A percentile compares a stretch with the other conserved stretches of the same genome.
Evolutionary conservation across 2,113 vertebrate species (phyloP).

Genomic region (Pedionomus torquatus): DNA sequence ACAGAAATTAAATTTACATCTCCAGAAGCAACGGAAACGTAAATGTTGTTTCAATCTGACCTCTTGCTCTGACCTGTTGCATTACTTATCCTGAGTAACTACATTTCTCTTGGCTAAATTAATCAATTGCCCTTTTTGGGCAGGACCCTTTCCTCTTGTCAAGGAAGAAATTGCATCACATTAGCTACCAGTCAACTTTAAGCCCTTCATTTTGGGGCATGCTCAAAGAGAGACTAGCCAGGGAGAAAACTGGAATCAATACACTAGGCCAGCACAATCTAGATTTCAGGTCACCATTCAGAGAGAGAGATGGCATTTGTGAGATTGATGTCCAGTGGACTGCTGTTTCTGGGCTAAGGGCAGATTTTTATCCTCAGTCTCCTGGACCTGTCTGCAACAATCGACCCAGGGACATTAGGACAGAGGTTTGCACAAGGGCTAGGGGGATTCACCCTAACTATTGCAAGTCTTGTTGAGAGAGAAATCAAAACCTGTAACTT

Average conservation of each 20-base stretch:
- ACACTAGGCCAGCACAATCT: constrained; percentile 17
- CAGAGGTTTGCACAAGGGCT: background rate
- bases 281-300: constrained; percentile 24
- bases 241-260: constrained; percentile 32
- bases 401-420: background rate
- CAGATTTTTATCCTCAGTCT: background rate
- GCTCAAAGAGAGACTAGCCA: background rate
- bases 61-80: background rate
- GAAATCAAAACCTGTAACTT: background rate
- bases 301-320: background rate
- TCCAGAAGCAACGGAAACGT: background rate
- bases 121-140: constrained; percentile 25
- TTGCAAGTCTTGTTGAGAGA: background rate
- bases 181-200: constrained; percentile 24
- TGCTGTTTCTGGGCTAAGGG: background rate
- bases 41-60: background rate
- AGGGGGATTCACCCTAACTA: background rate
- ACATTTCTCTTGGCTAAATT: constrained; percentile 38
- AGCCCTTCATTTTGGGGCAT: constrained; percentile 7
- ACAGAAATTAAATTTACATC: constrained; percentile 27
- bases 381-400: background rate
- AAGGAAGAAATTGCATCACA: constrained; percentile 4
- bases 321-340: background rate
- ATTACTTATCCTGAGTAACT: constrained; percentile 15
- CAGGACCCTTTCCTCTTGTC: background rate